Base-by-base conservation (phyloP, 2,888 invertebrate species). In the Hypomecis punctinalis region DNA sequence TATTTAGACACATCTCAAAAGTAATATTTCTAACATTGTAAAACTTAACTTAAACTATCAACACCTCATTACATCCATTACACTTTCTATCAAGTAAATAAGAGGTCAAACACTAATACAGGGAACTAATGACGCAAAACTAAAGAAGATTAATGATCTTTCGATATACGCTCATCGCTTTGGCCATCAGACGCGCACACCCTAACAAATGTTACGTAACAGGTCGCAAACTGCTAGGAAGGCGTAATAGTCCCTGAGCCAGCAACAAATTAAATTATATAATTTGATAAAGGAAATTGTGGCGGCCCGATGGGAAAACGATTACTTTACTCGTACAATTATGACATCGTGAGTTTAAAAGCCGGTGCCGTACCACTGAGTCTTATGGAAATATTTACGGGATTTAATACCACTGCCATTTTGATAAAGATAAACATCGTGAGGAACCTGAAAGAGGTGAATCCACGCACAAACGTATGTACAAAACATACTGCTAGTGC, bases 141-240 rank as follows among this genome's bases (percentile, higher is more conserved):
- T 56, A 47, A 56, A 54, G 35, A 58, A 58, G 58, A 58, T 58
- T 58, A 49, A 58, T 58, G 58, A 5, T 35, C 57, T 64, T 72
- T 48, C 45, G 57, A 45, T 63, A 67, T 59, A n/a, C 66, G 68
- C 63, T 59, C 46, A 45, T 59, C 76, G 78, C 78, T 72, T 7
- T 42, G 54, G 47, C 58, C 48, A 33, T 7, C 36, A 71, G 40
- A 59, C 48, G 63, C 47, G 40, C 62, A 36, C 42, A 67, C 40
- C 74, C 68, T 76, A 78, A 79, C 74, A 73, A 80, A 81, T 80
- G 88, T 86, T 85, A 84, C 81, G 84, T 88, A 91, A 88, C 86
- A 85, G 83, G 86, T 89, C 87, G 80, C 88, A 86, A 89, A 88
- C 87, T 85, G 80, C 81, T 85, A 77, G 83, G 76, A 88, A 89